phyloP scores from a whole-genome alignment of 2,113 vertebrate species.

The Hyperoodon ampullatus region DNA sequence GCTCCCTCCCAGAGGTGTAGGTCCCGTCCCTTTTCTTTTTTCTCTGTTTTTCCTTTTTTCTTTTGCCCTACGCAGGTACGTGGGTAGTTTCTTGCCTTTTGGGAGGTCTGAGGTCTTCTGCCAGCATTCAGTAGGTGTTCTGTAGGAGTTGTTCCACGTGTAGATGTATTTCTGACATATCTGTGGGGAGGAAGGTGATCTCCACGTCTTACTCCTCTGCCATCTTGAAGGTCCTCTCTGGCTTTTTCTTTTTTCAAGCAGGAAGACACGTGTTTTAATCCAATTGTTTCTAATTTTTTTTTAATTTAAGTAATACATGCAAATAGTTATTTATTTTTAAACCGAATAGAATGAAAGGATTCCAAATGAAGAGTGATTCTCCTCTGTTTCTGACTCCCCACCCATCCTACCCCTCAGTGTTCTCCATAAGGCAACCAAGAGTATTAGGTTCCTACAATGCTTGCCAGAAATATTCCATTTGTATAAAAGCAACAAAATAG shows the following conservation, averaged over 20 bases:
- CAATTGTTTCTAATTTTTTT: background rate
- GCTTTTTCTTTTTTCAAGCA: background rate
- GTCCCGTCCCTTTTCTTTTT: no score
- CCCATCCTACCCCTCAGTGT: background rate
- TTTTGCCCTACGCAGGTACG: no score
- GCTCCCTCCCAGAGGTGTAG: no score
- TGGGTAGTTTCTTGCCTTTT: no score
- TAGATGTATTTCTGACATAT: no score
- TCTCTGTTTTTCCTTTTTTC: no score
- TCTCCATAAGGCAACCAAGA: background rate
- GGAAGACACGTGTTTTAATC: background rate
- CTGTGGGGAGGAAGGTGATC: no score
- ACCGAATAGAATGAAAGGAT: conserved; percentile 12
- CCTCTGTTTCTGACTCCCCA: background rate
- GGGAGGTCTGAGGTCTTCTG: no score
- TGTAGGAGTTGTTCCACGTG: no score
- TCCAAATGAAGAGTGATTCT: conserved; percentile 33
- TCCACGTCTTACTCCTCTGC: no score
- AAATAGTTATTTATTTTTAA: background rate
- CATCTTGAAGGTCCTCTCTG: no score
- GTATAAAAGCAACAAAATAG: background rate
- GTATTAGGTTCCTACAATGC: background rate
- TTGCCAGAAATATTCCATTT: conserved; percentile 26
- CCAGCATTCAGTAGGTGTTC: no score
- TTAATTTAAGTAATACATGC: background rate